Evolutionary conservation across 2,113 vertebrate species (phyloP).

Genomic region (Todiramphus saurophagus): DNA sequence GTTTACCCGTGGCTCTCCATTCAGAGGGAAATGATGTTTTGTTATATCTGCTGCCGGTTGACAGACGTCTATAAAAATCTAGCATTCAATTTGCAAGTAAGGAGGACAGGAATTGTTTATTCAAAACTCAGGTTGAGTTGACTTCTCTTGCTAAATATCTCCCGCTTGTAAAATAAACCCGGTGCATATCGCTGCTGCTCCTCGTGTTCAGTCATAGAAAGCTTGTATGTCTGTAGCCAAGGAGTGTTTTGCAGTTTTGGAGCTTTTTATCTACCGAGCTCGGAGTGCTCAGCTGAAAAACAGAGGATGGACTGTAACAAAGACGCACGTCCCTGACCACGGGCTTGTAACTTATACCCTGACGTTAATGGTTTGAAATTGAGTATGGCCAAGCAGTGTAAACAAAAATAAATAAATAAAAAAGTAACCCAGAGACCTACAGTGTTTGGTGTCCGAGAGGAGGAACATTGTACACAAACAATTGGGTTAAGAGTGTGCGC

Average conservation of each 20-base stretch:
- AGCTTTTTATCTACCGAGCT: fast-evolving
- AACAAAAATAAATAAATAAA: background rate
- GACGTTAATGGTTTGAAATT: background rate
- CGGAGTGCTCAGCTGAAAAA: background rate
- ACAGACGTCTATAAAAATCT: background rate
- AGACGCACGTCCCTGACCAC: background rate
- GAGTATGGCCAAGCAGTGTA: background rate
- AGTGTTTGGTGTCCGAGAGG: conserved; percentile 27
- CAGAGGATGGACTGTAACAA: background rate
- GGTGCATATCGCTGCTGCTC: background rate
- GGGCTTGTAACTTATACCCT: fast-evolving
- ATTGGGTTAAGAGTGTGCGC: conserved; percentile 39
- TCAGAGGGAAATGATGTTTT: background rate
- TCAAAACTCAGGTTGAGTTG: background rate
- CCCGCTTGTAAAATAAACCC: background rate
- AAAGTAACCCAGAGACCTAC: background rate
- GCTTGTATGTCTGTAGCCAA: fast-evolving
- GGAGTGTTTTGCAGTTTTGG: background rate
- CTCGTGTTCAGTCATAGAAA: background rate
- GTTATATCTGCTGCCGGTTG: background rate
- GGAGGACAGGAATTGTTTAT: background rate
- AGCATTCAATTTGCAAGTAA: background rate
- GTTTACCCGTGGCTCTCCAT: fast-evolving
- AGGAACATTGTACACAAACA: conserved; percentile 50
- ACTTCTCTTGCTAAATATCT: background rate